phyloP scores from a whole-genome alignment of 2,888 invertebrate genomes.

The Erpobdella octoculata region DNA sequence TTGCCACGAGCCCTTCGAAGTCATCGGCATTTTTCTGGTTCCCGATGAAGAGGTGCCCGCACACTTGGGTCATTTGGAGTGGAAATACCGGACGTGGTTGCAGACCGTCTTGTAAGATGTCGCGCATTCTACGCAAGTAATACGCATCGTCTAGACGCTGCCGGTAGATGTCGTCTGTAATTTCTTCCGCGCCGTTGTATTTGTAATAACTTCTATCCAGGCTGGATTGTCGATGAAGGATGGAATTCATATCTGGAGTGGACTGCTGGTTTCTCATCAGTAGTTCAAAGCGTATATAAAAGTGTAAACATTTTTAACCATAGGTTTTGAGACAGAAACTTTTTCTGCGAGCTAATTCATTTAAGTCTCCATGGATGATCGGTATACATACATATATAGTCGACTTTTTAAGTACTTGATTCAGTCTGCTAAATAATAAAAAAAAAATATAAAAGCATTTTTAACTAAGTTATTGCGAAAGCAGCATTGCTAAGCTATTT shows the following conservation, averaged over 20 bases:
- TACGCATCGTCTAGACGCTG: constrained; percentile 31
- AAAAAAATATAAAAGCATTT: no score
- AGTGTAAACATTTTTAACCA: no score
- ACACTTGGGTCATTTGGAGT: constrained; percentile 26
- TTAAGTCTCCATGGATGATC: no score
- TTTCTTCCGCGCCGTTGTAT: neutral
- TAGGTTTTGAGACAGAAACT: no score
- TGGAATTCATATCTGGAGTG: neutral
- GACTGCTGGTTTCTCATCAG: neutral
- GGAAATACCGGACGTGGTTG: constrained; percentile 36
- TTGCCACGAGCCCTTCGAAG: constrained; percentile 24
- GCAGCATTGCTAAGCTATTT: no score
- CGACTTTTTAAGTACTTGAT: no score
- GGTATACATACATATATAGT: no score
- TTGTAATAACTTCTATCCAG: constrained; percentile 9
- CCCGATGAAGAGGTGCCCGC: constrained; percentile 37
- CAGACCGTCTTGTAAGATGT: constrained; percentile 35
- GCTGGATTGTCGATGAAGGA: constrained; percentile 19
- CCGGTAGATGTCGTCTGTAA: neutral
- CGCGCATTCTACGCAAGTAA: constrained; percentile 35
- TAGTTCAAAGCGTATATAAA: no score
- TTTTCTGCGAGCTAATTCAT: no score
- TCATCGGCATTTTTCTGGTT: constrained; percentile 38
- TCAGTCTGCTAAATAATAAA: no score
- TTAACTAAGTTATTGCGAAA: no score